Base-by-base conservation (phyloP, 1,140 invertebrate genomes). In the Trichonephila clavipes region DNA sequence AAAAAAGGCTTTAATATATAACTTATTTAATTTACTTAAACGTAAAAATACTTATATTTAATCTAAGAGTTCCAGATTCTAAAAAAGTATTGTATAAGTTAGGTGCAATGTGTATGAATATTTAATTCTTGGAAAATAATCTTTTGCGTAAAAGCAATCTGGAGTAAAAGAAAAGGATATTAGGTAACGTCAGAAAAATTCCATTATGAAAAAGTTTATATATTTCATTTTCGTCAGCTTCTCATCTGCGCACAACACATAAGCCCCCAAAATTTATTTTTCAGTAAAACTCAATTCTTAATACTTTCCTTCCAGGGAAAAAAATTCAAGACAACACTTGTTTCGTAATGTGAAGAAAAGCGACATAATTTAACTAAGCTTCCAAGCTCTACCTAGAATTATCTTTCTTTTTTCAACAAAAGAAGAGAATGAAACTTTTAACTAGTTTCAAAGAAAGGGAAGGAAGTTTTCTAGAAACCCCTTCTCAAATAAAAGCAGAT, bases 401-500 rank as follows among this genome's bases (percentile, higher is more conserved):
- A 34, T 34, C 72, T 77, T 40, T 40, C 72, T 77, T 40, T 40
- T 77, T 28, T 10, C 3, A 19, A 14, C 16, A 40, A 77, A 77
- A 18, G 28, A 77, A 28, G 24, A 21, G 18, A 77, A 16, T 77
- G 4, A 58, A 51, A 85, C 51, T 85, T 85, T 85, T 24, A 85
- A 85, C 82, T 58, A 85, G 44, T 85, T 85, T 85, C 14, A 12
- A 12, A 6, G 58, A 85, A 10, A 85, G 58, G 5, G 21, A 85
- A 51, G 82, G 58, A 85, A 85, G 51, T 85, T 59, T 85, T 16
- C 44, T 58, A 1, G n/a, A n/a, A 85, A 85, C 44, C 34, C 28
- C 72, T 34, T 77, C 34, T 16, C 28, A 59, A 85, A 85, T 58
- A 85, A 85, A 85, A n/a, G 82, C 8, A 69, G 66, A 69, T 24